These are phyloP conservation scores for Scortum barcoo DNA, from an alignment of 2,113 vertebrate species.

Conservation along the genomic window DNA sequence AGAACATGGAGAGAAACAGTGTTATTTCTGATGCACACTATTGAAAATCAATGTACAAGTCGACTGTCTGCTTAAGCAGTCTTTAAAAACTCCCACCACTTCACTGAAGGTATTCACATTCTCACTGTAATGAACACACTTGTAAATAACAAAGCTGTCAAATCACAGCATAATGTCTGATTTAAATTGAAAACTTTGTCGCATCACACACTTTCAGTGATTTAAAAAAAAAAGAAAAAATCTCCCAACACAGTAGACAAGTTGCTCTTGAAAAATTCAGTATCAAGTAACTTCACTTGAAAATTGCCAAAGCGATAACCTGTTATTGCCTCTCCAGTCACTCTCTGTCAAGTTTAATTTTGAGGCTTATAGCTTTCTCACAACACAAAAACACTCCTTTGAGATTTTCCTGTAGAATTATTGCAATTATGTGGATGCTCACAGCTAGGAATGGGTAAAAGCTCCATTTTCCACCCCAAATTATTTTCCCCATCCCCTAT, in stretches of 20 bases:
- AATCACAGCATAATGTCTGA: background rate
- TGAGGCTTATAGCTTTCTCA: slow-evolving; percentile 55
- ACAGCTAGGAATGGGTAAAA: slow-evolving; percentile 55
- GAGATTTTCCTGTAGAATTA: slow-evolving; percentile 58
- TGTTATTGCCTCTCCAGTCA: slow-evolving; percentile 53
- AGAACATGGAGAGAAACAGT: slow-evolving; percentile 22
- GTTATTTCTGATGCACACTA: slow-evolving; percentile 11
- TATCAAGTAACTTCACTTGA: slow-evolving; percentile 38
- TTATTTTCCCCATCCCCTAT: slow-evolving; percentile 56
- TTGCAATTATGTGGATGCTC: slow-evolving; percentile 59
- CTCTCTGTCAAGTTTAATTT: slow-evolving; percentile 69
- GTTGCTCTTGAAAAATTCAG: slow-evolving; percentile 9
- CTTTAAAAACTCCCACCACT: background rate
- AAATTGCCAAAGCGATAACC: slow-evolving; percentile 48
- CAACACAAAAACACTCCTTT: slow-evolving; percentile 53
- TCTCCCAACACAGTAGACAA: background rate
- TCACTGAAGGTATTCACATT: slow-evolving; percentile 19
- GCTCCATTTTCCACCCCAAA: slow-evolving; percentile 63
- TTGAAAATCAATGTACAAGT: slow-evolving; percentile 35
- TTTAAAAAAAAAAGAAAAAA: background rate
- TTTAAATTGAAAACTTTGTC: slow-evolving; percentile 9
- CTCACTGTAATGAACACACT: background rate
- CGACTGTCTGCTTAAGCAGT: slow-evolving; percentile 11
- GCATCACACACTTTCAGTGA: slow-evolving; percentile 12
- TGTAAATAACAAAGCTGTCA: slow-evolving; percentile 9